Evolutionary conservation across 2,888 invertebrate species (phyloP), one percentile per base, ranked within the genome.

Genomic region (Habrosyne pyritoides): DNA sequence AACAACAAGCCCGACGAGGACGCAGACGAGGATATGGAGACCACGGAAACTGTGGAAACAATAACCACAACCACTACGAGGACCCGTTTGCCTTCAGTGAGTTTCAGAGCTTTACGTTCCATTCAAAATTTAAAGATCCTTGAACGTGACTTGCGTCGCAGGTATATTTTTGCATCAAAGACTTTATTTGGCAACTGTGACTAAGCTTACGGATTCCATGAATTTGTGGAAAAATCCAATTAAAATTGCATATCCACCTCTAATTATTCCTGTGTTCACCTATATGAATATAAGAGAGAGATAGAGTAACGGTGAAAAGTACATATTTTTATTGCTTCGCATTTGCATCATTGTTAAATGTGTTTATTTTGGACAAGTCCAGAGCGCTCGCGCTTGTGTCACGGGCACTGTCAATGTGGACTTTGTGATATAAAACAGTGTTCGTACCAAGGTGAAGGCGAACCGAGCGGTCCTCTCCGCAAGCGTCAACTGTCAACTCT

Each of bases 381-480:
- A 77, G 62, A 60, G 71, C 69, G 68, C 67, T 69, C 78, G n/a
- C n/a, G 69, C 67, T 69, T 78, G 79, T 87, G 90, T 91, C 90
- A 89, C 80, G 88, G 89, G 78, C 86, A 83, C 73, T 81, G 87
- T 84, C 87, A 81, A 81, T 85, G 83, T 77, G 76, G 76, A 74
- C 78, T 75, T 69, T 68, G 72, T 86, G 90, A 89, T 83, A 86
- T 79, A 81, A 88, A 79, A 77, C 91, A 91, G 85, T 75, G 71
- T 73, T 59, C 75, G 69, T 63, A 76, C 72, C 89, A 91, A 91
- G 92, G 92, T 91, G 89, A 91, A 91, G 92, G 91, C 87, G 80
- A 86, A 65, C n/a, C 8, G 68, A 71, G 72, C 73, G 74, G 67
- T 50, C 50, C 50, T 30, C 18, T 28, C 77, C 73, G 68, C 63